Conservation (phyloP, 2,797 vertebrate genomes). For the Rhinogobio ventralis region DNA sequence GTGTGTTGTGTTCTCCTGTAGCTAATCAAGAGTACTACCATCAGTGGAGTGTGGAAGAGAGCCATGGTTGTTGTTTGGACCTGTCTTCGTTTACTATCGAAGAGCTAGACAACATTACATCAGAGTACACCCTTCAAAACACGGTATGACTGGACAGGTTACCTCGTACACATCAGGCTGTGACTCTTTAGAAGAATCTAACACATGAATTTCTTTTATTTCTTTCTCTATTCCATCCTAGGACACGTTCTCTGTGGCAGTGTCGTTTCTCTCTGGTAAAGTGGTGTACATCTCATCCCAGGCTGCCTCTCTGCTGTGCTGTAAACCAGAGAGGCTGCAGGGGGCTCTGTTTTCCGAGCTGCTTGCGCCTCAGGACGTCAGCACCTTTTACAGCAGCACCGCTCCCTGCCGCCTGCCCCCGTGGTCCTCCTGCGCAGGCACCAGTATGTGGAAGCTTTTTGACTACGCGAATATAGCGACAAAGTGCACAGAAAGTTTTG, state of each 20-base stretch:
- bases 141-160: conserved; percentile 70
- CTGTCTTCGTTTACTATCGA: conserved; percentile 72
- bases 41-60: conserved; percentile 70
- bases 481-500: neutral
- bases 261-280: conserved; percentile 82
- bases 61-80: conserved; percentile 67
- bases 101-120: conserved; percentile 77
- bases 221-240: conserved; percentile 50
- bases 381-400: conserved; percentile 77
- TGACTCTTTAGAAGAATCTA: neutral
- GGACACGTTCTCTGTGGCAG: conserved; percentile 81
- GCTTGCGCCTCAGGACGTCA: conserved; percentile 79
- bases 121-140: conserved; percentile 81
- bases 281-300: conserved; percentile 81
- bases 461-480: neutral
- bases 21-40: conserved; percentile 82
- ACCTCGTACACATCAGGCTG: neutral
- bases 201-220: neutral
- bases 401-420: conserved; percentile 75
- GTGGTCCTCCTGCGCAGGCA: conserved; percentile 74
- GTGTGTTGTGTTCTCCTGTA: conserved; percentile 53
- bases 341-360: conserved; percentile 78
- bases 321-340: conserved; percentile 72
- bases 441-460: conserved; percentile 65
- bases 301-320: conserved; percentile 74